Percentiles rank a stretch among this genome's conserved stretches.
Evolutionary conservation across 2,888 invertebrate genomes (phyloP).

Genomic region (Eupithecia subumbrata): DNA sequence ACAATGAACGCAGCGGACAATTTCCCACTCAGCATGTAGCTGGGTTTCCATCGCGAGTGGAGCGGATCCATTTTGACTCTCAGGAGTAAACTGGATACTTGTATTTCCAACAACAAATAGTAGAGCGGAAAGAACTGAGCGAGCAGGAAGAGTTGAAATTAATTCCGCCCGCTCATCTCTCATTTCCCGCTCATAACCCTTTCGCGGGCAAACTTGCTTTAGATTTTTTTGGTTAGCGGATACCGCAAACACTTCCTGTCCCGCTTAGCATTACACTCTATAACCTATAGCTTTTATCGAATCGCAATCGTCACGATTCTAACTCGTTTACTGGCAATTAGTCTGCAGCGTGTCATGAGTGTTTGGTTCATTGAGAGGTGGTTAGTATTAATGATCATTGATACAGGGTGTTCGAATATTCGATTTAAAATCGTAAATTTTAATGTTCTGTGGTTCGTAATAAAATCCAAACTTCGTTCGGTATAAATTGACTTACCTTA

Average conservation of each 20-base stretch:
- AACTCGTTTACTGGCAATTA: not conserved
- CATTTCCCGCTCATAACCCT: too few species aligned
- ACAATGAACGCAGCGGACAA: not conserved
- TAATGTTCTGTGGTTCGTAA: not conserved
- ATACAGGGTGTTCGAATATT: not conserved
- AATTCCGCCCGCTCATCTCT: too few species aligned
- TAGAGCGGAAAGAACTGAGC: too few species aligned
- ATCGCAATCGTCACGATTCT: not conserved
- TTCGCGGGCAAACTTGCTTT: too few species aligned
- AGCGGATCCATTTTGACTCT: too few species aligned
- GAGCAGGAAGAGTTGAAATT: too few species aligned
- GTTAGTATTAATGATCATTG: not conserved
- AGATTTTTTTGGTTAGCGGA: too few species aligned
- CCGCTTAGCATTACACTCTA: not conserved
- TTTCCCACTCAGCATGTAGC: too few species aligned
- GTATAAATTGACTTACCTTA: too few species aligned
- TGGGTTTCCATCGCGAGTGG: too few species aligned
- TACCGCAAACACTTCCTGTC: not conserved
- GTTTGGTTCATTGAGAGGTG: not conserved
- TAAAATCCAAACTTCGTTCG: not conserved
- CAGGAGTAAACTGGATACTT: too few species aligned
- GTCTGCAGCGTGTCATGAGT: not conserved
- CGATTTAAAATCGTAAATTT: not conserved
- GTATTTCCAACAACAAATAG: too few species aligned
- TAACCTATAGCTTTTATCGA: not conserved